Evolutionary conservation across 2,113 vertebrate genomes (phyloP), one percentile per base, ranked within the genome.

Genomic region (Erythrocebus patas): DNA sequence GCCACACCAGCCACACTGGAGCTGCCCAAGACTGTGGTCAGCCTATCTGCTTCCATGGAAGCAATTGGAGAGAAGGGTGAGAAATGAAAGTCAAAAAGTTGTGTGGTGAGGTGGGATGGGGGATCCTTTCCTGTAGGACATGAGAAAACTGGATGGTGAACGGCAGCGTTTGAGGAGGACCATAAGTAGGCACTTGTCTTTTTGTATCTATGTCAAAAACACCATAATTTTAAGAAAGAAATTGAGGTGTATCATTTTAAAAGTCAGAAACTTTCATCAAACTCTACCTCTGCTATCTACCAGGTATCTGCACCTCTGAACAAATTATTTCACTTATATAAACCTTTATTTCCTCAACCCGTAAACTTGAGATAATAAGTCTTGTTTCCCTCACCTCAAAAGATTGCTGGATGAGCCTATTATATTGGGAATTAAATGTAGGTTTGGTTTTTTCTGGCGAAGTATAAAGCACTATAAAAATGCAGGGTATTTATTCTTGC

Each of bases 91-190:
- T 2, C 6, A 18, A 9, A 23, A 23, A 27, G 14, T 8, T 68
- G 78, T 55, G 83, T 4, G 8, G 13, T 48, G 32, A 13, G 55
- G 1, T 0, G 9, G 0, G 3, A 38, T 1, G 3, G 22, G 40
- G 10, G 5, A 5, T 7, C 3, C 3, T 17, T 40, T 18, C 32
- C 35, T 0, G 5, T 0, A 12, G 38, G 48, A 5, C 23, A 1
- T 16, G 2, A 0, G 45, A 17, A 8, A 40, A 50, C 30, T 0
- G 1, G 59, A 22, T 9, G 2, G 32, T 2, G 50, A 32, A 12
- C 0, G 27, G 38, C 16, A 2, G 8, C 3, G 12, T 32, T 27
- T 18, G 30, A 30, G n/a, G 8, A 35, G 55, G 43, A 72, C 2
- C 3, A 1, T 2, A 4, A 10, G n/a, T 25, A 9, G 8, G 35